phyloP scores from a whole-genome alignment of 2,888 invertebrate genomes.

The Ormyrus labotus region DNA sequence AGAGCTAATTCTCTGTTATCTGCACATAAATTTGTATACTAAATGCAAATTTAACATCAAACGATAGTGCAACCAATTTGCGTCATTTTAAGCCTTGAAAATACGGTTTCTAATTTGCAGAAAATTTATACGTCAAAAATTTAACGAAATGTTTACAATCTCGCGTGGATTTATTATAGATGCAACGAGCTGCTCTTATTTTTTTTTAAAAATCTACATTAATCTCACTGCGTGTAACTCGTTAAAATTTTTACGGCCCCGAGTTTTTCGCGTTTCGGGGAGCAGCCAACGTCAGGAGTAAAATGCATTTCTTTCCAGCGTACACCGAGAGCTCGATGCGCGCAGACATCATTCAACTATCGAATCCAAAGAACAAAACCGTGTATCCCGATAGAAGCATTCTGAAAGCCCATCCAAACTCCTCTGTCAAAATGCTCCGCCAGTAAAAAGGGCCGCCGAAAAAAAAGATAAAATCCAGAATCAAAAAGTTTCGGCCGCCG shows the following conservation, averaged over 20 bases:
- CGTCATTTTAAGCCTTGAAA: conserved; percentile 15
- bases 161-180: too few species aligned
- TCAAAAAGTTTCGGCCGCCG: background rate
- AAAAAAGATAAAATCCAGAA: conserved; percentile 11
- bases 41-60: conserved; percentile 42
- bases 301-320: conserved; percentile 1
- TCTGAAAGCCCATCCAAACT: conserved; percentile 8
- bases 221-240: background rate
- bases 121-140: too few species aligned
- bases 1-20: conserved; percentile 47
- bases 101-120: background rate
- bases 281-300: background rate
- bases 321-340: background rate
- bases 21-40: conserved; percentile 29
- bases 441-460: background rate
- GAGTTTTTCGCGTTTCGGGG: background rate
- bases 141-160: too few species aligned
- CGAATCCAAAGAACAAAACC: conserved; percentile 17
- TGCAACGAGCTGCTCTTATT: conserved; percentile 3
- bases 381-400: conserved; percentile 10
- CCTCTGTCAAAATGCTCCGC: background rate
- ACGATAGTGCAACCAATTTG: conserved; percentile 36
- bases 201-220: conserved; percentile 23
- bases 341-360: background rate
- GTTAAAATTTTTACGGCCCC: background rate